A percentile compares a stretch with the other conserved stretches of the same genome.
Evolutionary conservation across 92 coral and sea anemone species (phyloP).

Genomic region (Epizoanthus stellaris): DNA sequence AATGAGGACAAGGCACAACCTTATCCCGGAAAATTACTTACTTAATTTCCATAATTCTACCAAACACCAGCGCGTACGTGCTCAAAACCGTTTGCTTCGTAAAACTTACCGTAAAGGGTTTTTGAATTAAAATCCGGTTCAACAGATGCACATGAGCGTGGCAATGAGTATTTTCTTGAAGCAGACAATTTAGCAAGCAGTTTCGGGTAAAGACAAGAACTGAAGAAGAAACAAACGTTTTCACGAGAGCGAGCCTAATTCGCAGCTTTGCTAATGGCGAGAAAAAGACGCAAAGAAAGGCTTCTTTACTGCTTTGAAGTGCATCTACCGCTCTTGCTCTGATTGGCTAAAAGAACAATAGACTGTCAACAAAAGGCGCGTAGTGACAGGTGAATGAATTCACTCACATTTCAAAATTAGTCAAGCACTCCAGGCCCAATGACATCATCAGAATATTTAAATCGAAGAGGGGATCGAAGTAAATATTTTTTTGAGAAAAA

Average conservation of each 20-base stretch:
- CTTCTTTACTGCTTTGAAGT: no score
- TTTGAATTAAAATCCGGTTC: constrained; percentile 25
- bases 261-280: constrained; percentile 52
- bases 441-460: constrained; percentile 40
- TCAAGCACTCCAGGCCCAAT: constrained; percentile 17
- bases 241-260: constrained; percentile 39
- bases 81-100: constrained; percentile 5
- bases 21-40: constrained; percentile 29
- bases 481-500: neutral
- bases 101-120: constrained; percentile 30
- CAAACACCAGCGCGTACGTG: constrained; percentile 41
- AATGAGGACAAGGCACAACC: constrained; percentile 24
- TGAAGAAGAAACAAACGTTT: constrained; percentile 46
- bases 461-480: neutral
- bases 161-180: constrained; percentile 12
- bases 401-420: constrained; percentile 2
- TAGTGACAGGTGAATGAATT: constrained; percentile 40
- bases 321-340: constrained; percentile 7
- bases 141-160: constrained; percentile 8
- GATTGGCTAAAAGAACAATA: constrained; percentile 30
- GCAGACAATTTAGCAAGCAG: constrained; percentile 24
- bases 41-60: constrained; percentile 22
- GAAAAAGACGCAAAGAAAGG: constrained; percentile 41
- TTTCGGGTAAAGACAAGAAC: constrained; percentile 26
- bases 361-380: constrained; percentile 28